These are phyloP conservation scores for Centruroides vittatus DNA, from an alignment of 1,140 invertebrate species.

Conservation along the genomic window DNA sequence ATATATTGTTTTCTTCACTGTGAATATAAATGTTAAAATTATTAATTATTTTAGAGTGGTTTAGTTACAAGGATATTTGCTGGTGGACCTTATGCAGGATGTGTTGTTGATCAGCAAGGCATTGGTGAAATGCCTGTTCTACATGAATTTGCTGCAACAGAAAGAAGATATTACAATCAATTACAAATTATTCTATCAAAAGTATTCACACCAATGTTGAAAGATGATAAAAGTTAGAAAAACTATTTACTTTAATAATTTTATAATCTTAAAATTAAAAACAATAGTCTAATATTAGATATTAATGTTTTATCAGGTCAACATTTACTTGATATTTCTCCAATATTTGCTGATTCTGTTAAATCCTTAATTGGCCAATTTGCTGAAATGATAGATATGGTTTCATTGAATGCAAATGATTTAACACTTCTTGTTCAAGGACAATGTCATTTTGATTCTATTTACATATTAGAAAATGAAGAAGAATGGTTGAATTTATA, in stretches of 20 bases:
- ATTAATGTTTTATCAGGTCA: constrained; percentile 19
- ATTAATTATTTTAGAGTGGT: background rate
- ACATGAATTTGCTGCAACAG: constrained; percentile 23
- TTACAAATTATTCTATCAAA: constrained; percentile 20
- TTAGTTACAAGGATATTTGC: constrained; percentile 15
- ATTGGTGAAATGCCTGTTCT: constrained; percentile 14
- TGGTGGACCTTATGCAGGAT: constrained; percentile 26
- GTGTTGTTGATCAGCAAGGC: constrained; percentile 19
- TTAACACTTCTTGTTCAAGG: constrained; percentile 48
- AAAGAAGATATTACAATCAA: constrained; percentile 22
- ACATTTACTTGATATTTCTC: constrained; percentile 35
- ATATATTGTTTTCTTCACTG: background rate
- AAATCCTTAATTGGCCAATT: constrained; percentile 21
- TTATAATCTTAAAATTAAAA: too few relatives aligned
- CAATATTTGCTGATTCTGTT: constrained; percentile 32
- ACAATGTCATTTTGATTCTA: constrained; percentile 45
- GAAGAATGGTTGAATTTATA: constrained; percentile 56
- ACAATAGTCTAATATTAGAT: too few relatives aligned
- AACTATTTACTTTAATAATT: background rate
- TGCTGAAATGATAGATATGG: constrained; percentile 22
- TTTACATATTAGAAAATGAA: constrained; percentile 49
- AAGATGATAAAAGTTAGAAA: constrained; percentile 18
- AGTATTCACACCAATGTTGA: constrained; percentile 21
- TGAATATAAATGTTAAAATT: background rate
- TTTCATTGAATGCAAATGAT: constrained; percentile 40